These are phyloP conservation scores for Vulpes lagopus DNA, from an alignment of 2,113 vertebrate species.

Conservation along the genomic window DNA sequence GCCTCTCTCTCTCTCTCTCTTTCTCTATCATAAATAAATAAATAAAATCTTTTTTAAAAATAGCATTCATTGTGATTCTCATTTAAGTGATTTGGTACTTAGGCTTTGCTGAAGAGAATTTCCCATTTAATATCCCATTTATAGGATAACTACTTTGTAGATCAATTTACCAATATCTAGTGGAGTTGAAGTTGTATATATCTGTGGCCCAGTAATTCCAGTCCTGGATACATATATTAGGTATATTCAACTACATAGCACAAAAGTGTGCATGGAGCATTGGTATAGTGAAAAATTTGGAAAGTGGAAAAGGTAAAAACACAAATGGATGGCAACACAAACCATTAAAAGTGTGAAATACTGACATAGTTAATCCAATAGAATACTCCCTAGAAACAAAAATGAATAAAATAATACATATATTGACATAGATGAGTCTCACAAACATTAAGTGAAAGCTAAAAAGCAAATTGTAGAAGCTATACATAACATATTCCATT, in stretches of 20 bases:
- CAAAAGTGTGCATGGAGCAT: background rate
- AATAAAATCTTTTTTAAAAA: background rate
- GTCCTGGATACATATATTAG: background rate
- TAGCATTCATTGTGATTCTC: slow-evolving; percentile 72
- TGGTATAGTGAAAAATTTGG: background rate
- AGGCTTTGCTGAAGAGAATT: slow-evolving; percentile 63
- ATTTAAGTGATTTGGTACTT: slow-evolving; percentile 81
- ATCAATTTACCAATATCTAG: background rate
- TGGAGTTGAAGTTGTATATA: background rate
- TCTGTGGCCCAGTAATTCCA: background rate
- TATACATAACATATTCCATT: background rate
- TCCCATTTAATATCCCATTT: background rate
- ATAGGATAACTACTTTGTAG: background rate
- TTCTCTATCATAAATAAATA: no score
- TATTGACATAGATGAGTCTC: background rate
- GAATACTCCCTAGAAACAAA: background rate
- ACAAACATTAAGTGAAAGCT: background rate
- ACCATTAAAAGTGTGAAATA: background rate
- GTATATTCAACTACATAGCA: background rate
- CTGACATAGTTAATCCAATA: background rate
- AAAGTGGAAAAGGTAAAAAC: background rate
- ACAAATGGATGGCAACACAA: background rate
- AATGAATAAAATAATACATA: background rate
- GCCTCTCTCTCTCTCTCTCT: no score
- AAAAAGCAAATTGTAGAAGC: slow-evolving; percentile 41